Conservation (phyloP, 2,888 invertebrate species). For the Druceiella hillmani region DNA sequence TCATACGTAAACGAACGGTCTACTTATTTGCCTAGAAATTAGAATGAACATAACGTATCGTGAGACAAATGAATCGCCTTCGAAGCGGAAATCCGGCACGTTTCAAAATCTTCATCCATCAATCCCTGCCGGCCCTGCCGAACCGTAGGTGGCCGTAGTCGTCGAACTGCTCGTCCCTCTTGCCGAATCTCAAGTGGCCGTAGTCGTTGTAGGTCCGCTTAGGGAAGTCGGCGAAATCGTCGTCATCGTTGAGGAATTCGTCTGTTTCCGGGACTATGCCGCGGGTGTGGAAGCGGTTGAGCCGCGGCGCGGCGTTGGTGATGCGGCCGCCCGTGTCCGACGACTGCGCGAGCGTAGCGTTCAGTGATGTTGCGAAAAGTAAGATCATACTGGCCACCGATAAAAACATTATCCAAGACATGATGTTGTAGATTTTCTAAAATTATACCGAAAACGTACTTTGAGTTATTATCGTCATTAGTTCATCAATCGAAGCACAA, state of each 20-base stretch:
- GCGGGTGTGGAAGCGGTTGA: conserved; percentile 25
- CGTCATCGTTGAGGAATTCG: conserved; percentile 34
- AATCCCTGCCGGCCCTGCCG: conserved; percentile 58
- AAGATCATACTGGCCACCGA: background rate
- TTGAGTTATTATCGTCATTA: too few relatives aligned
- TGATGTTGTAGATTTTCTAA: too few relatives aligned
- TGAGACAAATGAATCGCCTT: too few relatives aligned
- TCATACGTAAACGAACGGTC: too few relatives aligned
- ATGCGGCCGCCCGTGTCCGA: conserved; percentile 29
- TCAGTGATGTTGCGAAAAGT: conserved; percentile 20
- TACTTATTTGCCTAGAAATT: too few relatives aligned
- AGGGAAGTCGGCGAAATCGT: conserved; percentile 39
- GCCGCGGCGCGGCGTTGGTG: conserved; percentile 11
- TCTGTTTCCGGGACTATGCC: conserved; percentile 9
- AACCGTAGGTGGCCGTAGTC: conserved; percentile 73
- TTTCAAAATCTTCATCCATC: too few relatives aligned
- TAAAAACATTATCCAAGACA: background rate
- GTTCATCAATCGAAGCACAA: too few relatives aligned
- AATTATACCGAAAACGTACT: too few relatives aligned
- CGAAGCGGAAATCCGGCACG: too few relatives aligned
- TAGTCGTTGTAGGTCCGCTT: conserved; percentile 56
- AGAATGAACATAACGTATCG: too few relatives aligned
- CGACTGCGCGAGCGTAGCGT: conserved; percentile 29
- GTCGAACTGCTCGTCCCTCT: conserved; percentile 62
- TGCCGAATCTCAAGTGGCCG: conserved; percentile 56